Base-by-base conservation (phyloP, 1,140 invertebrate genomes). In the Drosophila erecta region DNA sequence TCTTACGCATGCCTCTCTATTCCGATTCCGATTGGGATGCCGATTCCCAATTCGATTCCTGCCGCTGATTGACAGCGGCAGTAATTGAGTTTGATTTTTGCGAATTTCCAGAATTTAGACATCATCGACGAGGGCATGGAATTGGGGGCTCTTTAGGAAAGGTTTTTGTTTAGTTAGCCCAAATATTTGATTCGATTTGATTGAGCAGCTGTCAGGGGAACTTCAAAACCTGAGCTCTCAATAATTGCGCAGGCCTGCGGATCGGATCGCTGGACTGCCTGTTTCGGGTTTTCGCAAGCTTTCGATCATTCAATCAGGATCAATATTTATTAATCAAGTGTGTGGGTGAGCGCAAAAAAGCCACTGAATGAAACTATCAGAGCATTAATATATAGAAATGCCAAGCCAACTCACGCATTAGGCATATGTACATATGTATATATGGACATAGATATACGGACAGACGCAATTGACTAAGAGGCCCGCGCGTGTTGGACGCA, bases 251-350 rank as follows among this genome's bases (percentile, higher is more conserved):
- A 58, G 70, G 57, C 43, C 40, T 60, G 27, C 58, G 57, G 53
- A 58, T 76, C 33, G 70, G n/a, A 30, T 30, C 30, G 30, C 30
- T 30, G 30, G 30, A 57, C 51, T 60, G 61, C 43, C 67, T 66
- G 79, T 62, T 72, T 62, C 8, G 41, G 80, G 64, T 73, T 78
- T 66, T 78, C 64, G 83, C 76, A 76, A 87, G 83, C 83, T 75
- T 83, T 86, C 84, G 83, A 86, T 86, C 83, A 86, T 86, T 86
- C 83, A 86, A 86, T 86, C 83, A 86, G 83, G 83, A 86, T 86
- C 83, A 86, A 89, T 86, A 86, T 89, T 86, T 86, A 83, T 87
- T 80, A 86, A 83, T 87, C 75, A 86, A 87, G 65, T 60, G 58
- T 38, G 50, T 69, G 72, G 62, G 65, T 49, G 61, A 65, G 56